Percentiles rank a stretch among this genome's conserved stretches.
phyloP scores from a whole-genome alignment of 2,797 vertebrate species.

The Periparus ater region DNA sequence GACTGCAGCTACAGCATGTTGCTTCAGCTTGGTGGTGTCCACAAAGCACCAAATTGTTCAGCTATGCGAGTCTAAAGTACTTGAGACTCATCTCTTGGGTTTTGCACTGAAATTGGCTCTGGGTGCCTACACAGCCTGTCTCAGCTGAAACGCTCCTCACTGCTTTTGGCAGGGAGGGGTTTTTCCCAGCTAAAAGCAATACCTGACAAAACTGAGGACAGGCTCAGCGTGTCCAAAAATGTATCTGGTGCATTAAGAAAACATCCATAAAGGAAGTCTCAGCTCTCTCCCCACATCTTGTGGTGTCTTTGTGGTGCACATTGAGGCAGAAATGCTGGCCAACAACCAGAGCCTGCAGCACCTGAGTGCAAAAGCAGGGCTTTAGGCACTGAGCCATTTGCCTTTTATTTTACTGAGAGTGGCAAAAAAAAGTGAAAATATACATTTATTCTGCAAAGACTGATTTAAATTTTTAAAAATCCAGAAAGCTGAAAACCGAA shows the following conservation, averaged over 20 bases:
- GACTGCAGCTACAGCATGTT: rapidly evolving
- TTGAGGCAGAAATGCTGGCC: neutral
- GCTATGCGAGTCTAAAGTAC: rapidly evolving
- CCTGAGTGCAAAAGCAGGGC: neutral
- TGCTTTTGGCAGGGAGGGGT: neutral
- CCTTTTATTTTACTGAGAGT: neutral
- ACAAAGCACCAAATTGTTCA: neutral
- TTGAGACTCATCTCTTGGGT: neutral
- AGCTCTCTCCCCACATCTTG: neutral
- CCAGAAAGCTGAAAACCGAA: conserved; percentile 41
- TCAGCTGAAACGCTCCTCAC: neutral
- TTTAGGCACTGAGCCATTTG: neutral
- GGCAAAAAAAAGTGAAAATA: neutral
- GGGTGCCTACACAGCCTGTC: neutral
- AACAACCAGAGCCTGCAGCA: neutral
- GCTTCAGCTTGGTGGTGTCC: neutral
- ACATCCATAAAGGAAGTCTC: neutral
- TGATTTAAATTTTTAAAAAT: conserved; percentile 60
- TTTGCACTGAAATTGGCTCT: neutral
- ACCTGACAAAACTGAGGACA: neutral
- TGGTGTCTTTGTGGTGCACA: neutral
- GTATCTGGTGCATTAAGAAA: neutral
- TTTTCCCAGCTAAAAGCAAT: neutral
- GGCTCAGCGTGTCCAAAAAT: rapidly evolving
- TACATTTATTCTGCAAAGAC: conserved; percentile 50